phyloP scores from a whole-genome alignment of 2,797 vertebrate genomes.

The Brotogeris chrysoptera region DNA sequence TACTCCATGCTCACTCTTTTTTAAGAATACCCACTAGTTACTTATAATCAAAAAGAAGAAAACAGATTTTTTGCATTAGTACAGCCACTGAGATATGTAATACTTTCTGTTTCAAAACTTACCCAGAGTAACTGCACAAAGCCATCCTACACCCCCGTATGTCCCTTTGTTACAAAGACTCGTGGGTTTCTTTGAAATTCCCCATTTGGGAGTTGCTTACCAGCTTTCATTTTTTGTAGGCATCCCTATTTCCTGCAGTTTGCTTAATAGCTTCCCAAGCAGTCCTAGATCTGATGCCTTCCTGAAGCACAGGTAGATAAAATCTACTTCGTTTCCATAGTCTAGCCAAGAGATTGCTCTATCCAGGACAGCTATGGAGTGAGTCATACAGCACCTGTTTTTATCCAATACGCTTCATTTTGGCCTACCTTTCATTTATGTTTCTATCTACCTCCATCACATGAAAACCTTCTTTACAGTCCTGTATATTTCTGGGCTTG shows the following conservation, averaged over 20 bases:
- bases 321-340: neutral
- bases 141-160: neutral
- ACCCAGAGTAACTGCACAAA: neutral
- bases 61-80: neutral
- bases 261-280: neutral
- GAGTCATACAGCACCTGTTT: neutral
- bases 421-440: neutral
- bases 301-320: neutral
- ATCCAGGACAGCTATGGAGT: neutral
- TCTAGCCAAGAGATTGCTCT: neutral
- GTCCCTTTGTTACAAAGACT: neutral
- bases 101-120: neutral
- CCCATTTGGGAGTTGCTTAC: neutral
- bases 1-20: neutral
- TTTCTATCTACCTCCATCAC: neutral
- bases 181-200: fast-evolving
- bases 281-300: neutral
- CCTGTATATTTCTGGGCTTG: neutral
- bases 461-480: neutral
- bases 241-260: neutral
- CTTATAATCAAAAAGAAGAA: conserved; percentile 7
- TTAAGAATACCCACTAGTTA: neutral
- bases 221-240: neutral
- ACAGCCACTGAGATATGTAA: neutral
- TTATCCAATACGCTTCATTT: neutral